Evolutionary conservation across 2,797 vertebrate species (phyloP).

Genomic region (Artibeus lituratus): DNA sequence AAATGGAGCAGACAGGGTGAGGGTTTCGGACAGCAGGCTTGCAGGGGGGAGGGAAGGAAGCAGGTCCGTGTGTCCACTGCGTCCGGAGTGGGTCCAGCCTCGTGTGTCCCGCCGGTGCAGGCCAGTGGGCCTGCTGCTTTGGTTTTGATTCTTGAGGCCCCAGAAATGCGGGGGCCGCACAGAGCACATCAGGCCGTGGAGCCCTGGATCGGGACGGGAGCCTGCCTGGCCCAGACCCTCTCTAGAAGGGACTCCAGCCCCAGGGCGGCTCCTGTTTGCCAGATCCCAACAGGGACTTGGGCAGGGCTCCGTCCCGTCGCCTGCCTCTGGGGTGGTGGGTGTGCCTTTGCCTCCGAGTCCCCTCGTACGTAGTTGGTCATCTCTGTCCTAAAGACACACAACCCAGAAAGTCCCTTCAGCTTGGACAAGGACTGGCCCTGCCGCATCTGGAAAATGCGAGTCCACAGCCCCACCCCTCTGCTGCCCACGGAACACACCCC

Average conservation of each 20-base stretch:
- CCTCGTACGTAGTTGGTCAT: no score
- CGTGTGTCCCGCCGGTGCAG: accelerated
- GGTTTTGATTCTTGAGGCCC: not conserved
- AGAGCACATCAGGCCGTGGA: accelerated
- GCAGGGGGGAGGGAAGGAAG: not conserved
- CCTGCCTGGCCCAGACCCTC: not conserved
- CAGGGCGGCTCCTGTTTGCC: accelerated
- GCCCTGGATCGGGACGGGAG: no score
- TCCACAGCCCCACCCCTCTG: accelerated
- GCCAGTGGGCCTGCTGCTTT: no score
- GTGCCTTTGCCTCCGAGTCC: no score
- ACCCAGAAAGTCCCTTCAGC: not conserved
- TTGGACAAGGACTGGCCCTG: accelerated
- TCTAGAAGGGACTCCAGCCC: not conserved
- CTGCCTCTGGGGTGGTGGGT: not conserved
- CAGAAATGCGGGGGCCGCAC: not conserved
- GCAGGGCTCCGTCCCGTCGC: accelerated
- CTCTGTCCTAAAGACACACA: not conserved
- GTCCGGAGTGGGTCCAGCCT: not conserved
- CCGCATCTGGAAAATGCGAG: not conserved
- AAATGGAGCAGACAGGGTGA: not conserved
- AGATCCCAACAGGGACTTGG: not conserved
- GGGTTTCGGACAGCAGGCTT: not conserved
- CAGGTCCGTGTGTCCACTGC: not conserved
- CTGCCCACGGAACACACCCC: not conserved